Evolutionary conservation across 2,888 invertebrate species (phyloP).

Genomic region (Eugnorisma glareosa): DNA sequence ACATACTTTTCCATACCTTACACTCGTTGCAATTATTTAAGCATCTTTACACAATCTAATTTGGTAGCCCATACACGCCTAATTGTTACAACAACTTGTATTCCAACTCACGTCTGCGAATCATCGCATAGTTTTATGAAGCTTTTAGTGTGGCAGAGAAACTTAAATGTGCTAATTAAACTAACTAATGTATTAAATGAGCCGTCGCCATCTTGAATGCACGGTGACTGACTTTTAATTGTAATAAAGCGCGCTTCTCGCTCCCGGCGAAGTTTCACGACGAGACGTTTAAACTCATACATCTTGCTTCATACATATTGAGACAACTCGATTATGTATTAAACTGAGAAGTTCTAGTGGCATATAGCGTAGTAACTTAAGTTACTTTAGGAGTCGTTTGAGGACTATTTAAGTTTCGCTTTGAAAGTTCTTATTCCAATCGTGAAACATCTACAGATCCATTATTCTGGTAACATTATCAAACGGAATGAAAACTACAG

Average conservation of each 20-base stretch:
- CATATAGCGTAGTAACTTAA: constrained; percentile 11
- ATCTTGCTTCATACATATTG: constrained; percentile 65
- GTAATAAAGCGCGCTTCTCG: constrained; percentile 73
- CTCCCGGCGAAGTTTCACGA: constrained; percentile 63
- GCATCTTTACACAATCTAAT: constrained; percentile 13
- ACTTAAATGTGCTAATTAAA: constrained; percentile 72
- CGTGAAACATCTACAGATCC: neutral
- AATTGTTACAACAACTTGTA: constrained; percentile 36
- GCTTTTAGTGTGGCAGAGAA: constrained; percentile 55
- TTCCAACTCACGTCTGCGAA: constrained; percentile 23
- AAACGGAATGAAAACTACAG: constrained; percentile 3
- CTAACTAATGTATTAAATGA: constrained; percentile 72
- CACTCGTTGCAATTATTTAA: neutral
- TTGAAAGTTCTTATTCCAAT: constrained; percentile 13
- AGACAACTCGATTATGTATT: constrained; percentile 64
- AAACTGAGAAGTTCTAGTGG: constrained; percentile 41
- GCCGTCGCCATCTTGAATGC: constrained; percentile 63
- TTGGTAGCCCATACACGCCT: constrained; percentile 16
- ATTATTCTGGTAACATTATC: constrained; percentile 6
- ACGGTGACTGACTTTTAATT: constrained; percentile 78
- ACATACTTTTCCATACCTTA: neutral
- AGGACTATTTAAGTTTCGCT: constrained; percentile 1
- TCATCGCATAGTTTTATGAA: constrained; percentile 53
- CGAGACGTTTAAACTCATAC: constrained; percentile 63
- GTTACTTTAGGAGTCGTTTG: constrained; percentile 4